Conservation (phyloP, 1,140 invertebrate genomes). For the Drosophila parvula region DNA sequence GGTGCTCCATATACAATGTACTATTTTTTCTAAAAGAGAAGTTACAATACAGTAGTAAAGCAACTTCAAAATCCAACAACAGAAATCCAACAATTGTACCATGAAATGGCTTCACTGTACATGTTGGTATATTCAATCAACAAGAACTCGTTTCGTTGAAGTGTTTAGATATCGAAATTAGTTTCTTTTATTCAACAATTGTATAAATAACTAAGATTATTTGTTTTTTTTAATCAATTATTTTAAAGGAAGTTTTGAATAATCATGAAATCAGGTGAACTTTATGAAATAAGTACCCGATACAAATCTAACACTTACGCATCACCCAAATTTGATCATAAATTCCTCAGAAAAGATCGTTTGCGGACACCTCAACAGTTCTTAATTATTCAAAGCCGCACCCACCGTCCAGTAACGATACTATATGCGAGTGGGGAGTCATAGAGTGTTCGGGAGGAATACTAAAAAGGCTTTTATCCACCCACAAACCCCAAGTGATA, state of each 20-base stretch:
- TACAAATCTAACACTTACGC: not conserved
- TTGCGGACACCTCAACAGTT: slow-evolving; percentile 1
- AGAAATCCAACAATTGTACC: not conserved
- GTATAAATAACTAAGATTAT: no score
- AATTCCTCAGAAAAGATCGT: slow-evolving; percentile 5
- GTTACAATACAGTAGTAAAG: no score
- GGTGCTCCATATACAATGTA: no score
- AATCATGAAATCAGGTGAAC: not conserved
- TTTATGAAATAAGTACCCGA: not conserved
- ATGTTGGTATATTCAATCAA: not conserved
- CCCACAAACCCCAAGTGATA: not conserved
- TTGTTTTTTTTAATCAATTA: no score
- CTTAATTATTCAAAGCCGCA: slow-evolving; percentile 29
- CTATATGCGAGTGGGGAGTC: not conserved
- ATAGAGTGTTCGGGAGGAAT: slow-evolving; percentile 5
- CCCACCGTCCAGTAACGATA: slow-evolving; percentile 1
- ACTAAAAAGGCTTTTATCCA: slow-evolving; percentile 25
- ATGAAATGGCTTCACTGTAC: not conserved
- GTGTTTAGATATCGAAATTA: not conserved
- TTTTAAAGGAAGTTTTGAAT: not conserved
- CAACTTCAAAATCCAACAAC: no score
- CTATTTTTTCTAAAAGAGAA: no score
- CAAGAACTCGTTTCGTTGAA: no score
- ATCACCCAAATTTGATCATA: not conserved
- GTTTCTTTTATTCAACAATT: no score